Conservation (phyloP, 2,888 invertebrate species). For the Diarsia dahlii region DNA sequence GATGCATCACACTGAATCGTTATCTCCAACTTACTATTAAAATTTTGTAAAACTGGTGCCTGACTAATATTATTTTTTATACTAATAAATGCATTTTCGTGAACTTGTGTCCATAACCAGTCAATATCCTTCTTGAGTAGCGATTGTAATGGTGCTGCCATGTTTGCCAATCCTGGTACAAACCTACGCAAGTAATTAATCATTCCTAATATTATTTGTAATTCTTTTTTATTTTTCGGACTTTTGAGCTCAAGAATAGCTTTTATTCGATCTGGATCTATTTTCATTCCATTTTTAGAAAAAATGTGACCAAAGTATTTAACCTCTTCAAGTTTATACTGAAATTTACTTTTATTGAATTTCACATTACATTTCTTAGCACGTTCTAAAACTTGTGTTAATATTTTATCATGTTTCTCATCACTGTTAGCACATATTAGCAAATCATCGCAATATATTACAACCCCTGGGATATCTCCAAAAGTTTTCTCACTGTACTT, state of each 20-base stretch:
- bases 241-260: no score
- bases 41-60: conserved; percentile 37
- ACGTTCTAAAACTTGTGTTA: no score
- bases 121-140: conserved; percentile 49
- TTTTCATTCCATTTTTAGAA: no score
- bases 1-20: conserved; percentile 47
- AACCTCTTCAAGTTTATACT: no score
- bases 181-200: neutral
- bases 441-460: conserved; percentile 64
- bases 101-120: conserved; percentile 37
- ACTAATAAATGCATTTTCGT: conserved; percentile 31
- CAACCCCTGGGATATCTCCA: conserved; percentile 71
- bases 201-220: no score
- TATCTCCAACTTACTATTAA: conserved; percentile 24
- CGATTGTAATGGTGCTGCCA: conserved; percentile 28
- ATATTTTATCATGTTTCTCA: no score
- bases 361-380: no score
- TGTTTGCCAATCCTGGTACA: conserved; percentile 21
- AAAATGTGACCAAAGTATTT: no score
- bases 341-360: no score
- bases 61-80: conserved; percentile 34
- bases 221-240: no score
- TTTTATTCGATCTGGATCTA: no score
- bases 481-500: conserved; percentile 68
- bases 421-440: no score